Evolutionary conservation across 2,113 vertebrate species (phyloP), one percentile per base, ranked within the genome.

Genomic region (Forbesichthys agassizii): DNA sequence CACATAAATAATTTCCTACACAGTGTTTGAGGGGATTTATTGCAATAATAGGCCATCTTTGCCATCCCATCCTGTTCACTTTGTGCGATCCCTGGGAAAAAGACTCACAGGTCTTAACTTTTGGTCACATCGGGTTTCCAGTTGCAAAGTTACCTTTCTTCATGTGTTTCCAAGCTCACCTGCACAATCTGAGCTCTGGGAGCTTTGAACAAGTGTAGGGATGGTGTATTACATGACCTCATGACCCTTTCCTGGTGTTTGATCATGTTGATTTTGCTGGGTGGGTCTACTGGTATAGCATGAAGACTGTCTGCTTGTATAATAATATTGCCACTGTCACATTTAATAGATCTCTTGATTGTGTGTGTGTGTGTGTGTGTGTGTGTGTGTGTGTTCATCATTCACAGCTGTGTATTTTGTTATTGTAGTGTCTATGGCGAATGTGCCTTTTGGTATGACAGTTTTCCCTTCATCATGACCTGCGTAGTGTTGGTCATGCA

Each of bases 1-100:
- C 86, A 89, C 88, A 89, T 91, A 91, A 91, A 91, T 92, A 86
- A 92, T 92, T 92, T 92, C 89, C 89, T 92, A 88, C 67, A 47
- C 89, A 75, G 79, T 90, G 88, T 91, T 92, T 93, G 87, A 84
- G 82, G 84, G 81, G 85, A 90, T 90, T 90, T 91, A 81, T 81
- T 88, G 86, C 75, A 90, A 91, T 92, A 90, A 90, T 89, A 89
- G 87, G 77, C 88, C 79, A 88, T 89, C 80, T 83, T 81, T 91
- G 84, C 89, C 86, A 88, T 86, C 86, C 88, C 88, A 89, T 92
- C 87, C 84, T 90, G 91, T 90, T 91, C 82, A 74, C 71, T 76
- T 51, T 13, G 68, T 72, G 77, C 66, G 74, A 61, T 82, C 75
- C 80, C 81, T 91, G 88, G 86, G 88, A 91, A 92, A 87, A 89